Percentiles rank a stretch among this genome's conserved stretches.
phyloP scores from a whole-genome alignment of 2,113 vertebrate species.

The Trinectes maculatus region DNA sequence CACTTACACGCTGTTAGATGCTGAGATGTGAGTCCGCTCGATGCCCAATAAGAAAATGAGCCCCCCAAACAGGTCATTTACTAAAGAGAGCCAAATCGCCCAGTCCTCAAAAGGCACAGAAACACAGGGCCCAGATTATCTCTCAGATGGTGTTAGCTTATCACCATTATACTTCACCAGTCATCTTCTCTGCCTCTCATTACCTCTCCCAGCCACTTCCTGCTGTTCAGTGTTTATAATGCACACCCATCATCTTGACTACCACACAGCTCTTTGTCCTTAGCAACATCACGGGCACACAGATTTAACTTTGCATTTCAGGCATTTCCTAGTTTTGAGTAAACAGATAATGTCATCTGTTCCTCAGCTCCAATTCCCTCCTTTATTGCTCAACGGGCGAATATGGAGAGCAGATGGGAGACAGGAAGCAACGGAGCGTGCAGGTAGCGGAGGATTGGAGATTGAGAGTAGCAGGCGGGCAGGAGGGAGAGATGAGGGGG shows the following conservation, averaged over 20 bases:
- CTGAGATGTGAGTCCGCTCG: constrained; percentile 58
- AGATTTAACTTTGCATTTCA: constrained; percentile 17
- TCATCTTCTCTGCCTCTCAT: constrained; percentile 6
- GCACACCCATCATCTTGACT: constrained; percentile 8
- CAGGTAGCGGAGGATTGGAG: constrained; percentile 43
- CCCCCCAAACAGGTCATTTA: constrained; percentile 60
- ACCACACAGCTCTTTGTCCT: not conserved
- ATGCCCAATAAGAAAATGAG: constrained; percentile 69
- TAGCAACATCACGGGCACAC: not conserved
- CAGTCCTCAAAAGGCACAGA: constrained; percentile 33
- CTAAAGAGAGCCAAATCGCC: constrained; percentile 51
- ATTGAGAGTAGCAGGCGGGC: constrained; percentile 34
- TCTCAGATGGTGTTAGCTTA: constrained; percentile 49
- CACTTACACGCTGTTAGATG: constrained; percentile 51
- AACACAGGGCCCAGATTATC: constrained; percentile 58
- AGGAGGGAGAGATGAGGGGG: constrained; percentile 23
- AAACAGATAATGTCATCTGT: constrained; percentile 52
- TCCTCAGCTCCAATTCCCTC: constrained; percentile 25
- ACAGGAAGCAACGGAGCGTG: constrained; percentile 47
- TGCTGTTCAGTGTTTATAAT: too few species aligned
- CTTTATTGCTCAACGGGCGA: constrained; percentile 51
- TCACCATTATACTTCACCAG: constrained; percentile 36
- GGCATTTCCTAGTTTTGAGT: constrained; percentile 32
- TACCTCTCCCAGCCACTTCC: constrained; percentile 17
- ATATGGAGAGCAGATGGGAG: constrained; percentile 57